These are phyloP conservation scores for Fratercula arctica DNA, from an alignment of 2,797 vertebrate genomes.

Conservation along the genomic window DNA sequence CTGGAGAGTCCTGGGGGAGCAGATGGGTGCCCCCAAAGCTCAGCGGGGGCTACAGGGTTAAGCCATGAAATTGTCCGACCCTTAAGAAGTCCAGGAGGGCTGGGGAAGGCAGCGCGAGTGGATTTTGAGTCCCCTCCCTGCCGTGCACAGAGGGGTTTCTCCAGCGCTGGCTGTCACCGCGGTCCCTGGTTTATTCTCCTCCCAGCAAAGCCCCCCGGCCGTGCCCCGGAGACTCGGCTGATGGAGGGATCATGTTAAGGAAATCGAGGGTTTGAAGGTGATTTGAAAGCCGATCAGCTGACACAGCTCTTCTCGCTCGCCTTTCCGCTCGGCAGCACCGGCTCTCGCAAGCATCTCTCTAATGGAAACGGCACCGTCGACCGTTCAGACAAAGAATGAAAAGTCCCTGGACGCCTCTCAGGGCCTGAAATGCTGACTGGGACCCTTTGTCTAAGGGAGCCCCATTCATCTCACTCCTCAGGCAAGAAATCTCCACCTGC, in stretches of 20 bases:
- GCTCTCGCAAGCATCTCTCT: conserved; percentile 37
- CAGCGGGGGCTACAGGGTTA: background rate
- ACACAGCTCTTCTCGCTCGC: background rate
- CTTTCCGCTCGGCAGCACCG: conserved; percentile 62
- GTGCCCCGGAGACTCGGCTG: conserved; percentile 38
- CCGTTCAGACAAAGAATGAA: background rate
- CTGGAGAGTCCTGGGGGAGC: no score
- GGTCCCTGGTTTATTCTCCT: conserved; percentile 22
- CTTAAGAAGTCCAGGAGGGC: background rate
- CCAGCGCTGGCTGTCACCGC: background rate
- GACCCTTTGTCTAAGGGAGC: conserved; percentile 63
- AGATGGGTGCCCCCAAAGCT: background rate
- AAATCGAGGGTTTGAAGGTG: conserved; percentile 62
- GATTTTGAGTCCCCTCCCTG: background rate
- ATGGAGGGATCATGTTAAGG: conserved; percentile 71
- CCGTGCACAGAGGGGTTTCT: background rate
- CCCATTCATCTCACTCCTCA: conserved; percentile 68
- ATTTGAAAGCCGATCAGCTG: conserved; percentile 77
- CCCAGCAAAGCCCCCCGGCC: conserved; percentile 43
- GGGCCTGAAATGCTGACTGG: conserved; percentile 47
- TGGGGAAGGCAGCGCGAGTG: background rate
- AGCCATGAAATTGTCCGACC: background rate
- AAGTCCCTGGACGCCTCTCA: conserved; percentile 31
- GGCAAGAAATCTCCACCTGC: conserved; percentile 77
- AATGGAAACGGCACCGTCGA: conserved; percentile 44